These are phyloP conservation scores for Desmodus rotundus DNA, from an alignment of 2,113 vertebrate species.

Conservation along the genomic window DNA sequence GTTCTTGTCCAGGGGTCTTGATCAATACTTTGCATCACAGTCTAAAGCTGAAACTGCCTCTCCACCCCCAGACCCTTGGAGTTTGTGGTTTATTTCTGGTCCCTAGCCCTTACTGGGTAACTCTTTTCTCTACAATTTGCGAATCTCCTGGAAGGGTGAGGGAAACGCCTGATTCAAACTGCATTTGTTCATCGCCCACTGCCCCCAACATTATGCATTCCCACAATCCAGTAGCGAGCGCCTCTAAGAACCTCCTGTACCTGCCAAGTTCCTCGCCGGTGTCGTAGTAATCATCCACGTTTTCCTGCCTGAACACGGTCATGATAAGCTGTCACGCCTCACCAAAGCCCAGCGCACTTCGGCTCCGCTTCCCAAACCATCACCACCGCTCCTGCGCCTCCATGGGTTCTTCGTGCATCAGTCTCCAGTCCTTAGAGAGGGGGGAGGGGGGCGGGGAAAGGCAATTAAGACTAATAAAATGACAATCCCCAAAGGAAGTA, in stretches of 20 bases:
- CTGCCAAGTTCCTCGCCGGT: conserved; percentile 95
- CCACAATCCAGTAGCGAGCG: not conserved
- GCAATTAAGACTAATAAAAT: conserved; percentile 12
- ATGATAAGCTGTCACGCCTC: conserved; percentile 82
- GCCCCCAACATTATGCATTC: not conserved
- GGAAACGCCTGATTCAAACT: not conserved
- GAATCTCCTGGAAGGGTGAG: not conserved
- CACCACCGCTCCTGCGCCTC: conserved; percentile 54
- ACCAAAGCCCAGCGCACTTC: conserved; percentile 61
- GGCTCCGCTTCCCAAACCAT: conserved; percentile 76
- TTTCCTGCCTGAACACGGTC: conserved; percentile 95
- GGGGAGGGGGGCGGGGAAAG: accelerated
- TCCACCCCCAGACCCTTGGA: not conserved
- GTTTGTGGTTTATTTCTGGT: conserved; percentile 4
- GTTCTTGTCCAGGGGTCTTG: not conserved
- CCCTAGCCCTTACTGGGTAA: not conserved
- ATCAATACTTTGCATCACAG: not conserved
- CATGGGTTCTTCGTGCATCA: conserved; percentile 53
- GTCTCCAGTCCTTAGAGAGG: not conserved
- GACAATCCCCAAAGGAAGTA: not conserved
- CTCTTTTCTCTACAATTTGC: conserved; percentile 9
- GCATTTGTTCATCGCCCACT: not conserved
- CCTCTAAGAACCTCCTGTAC: conserved; percentile 72
- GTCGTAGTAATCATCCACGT: conserved; percentile 94
- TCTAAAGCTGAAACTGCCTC: not conserved